Percentiles rank a stretch among this genome's conserved stretches.
These are phyloP conservation scores for Phoenoteleia sp. DNA, from an alignment of 2,888 invertebrate species.

Conservation along the genomic window DNA sequence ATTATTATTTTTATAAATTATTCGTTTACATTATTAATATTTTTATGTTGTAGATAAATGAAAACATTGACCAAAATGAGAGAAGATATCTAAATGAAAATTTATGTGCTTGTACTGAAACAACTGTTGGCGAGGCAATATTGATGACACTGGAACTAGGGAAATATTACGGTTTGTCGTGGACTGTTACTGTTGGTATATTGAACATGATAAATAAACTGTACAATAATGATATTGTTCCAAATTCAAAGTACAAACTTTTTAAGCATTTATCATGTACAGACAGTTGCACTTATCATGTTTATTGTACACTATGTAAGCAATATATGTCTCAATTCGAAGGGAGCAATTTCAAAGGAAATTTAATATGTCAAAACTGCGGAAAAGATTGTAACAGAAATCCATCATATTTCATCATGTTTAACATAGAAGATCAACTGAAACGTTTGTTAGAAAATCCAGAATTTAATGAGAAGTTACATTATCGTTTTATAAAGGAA, in stretches of 20 bases:
- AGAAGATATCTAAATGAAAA: background rate
- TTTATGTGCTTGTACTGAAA: background rate
- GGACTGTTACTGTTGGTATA: constrained; percentile 36
- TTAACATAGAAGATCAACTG: background rate
- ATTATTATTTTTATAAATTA: too few relatives aligned
- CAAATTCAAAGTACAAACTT: constrained; percentile 36
- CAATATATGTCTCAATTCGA: background rate
- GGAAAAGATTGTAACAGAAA: background rate
- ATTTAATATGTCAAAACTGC: background rate
- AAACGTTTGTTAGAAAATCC: constrained; percentile 11
- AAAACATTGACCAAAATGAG: too few relatives aligned
- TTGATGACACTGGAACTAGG: constrained; percentile 45
- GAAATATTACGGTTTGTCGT: constrained; percentile 16
- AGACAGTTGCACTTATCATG: constrained; percentile 10
- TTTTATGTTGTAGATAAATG: too few relatives aligned
- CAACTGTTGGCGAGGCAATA: constrained; percentile 31
- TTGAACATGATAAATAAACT: constrained; percentile 43
- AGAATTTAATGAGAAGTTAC: background rate
- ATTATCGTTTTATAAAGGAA: constrained; percentile 30
- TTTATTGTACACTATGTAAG: constrained; percentile 37
- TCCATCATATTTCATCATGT: constrained; percentile 1
- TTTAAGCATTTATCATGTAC: constrained; percentile 7
- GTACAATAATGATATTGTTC: constrained; percentile 15
- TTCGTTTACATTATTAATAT: too few relatives aligned
- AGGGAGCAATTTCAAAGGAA: background rate